Base-by-base conservation (phyloP, 2,797 vertebrate species). In the Carapus acus region DNA sequence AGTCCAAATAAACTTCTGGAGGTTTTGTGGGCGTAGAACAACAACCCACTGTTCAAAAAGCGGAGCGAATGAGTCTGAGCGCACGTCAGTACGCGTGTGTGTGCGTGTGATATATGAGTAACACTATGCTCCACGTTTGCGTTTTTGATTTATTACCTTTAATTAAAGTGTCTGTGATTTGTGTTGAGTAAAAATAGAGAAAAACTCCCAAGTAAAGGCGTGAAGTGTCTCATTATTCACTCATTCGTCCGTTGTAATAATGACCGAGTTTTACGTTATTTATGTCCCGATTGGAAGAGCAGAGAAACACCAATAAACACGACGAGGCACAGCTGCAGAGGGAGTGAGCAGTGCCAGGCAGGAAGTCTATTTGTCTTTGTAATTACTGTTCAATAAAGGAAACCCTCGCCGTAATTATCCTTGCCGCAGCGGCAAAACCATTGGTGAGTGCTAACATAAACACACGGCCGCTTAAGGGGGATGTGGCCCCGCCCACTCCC, bases 341-440 rank as follows among this genome's bases (percentile, higher is more conserved):
- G 48, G 63, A 69, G 63, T 50, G 54, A 69, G 71, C 46, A 23
- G 73, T 77, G 78, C 73, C 44, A 56, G 62, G 68, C 69, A 76
- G 77, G 76, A 83, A 83, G 76, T 73, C 73, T 79, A 81, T 86
- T 85, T 86, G 80, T 84, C 78, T 84, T 83, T 77, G 74, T 83
- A 84, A 85, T 81, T 81, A 84, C 74, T 69, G 49, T 69, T 82
- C 81, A 78, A 83, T 82, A 83, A 76, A 81, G 71, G 61, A 71
- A 77, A 79, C 71, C 66, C 77, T n/a, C 77, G 65, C 27, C 66
- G 79, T 79, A 82, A 83, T 85, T 84, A 82, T 72, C 71, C 61
- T 4, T 16, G 43, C 67, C 45, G 58, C 69, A 65, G 58, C 6
- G 53, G 68, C 71, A 76, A 75, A 80, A 76, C 73, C 73, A 73